Conservation (phyloP, 2,113 vertebrate genomes). For the Sus scrofa region T2T-Sscrofa CM000812.6:89804001-89804500, state of each 20-base stretch:
- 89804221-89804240: background rate
- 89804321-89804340: background rate
- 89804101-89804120: background rate
- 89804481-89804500: background rate
- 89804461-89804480: background rate
- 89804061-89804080: background rate
- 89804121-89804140: background rate
- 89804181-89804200: background rate
- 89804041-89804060: background rate
- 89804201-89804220: background rate
- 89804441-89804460: background rate
- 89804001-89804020: constrained; percentile 4
- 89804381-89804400: background rate
- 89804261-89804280: background rate
- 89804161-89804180: background rate
- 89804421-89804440: background rate
- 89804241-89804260: background rate
- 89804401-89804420: background rate
- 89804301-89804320: background rate
- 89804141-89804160: background rate
- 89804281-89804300: background rate
- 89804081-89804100: background rate
- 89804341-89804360: background rate
- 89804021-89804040: background rate
- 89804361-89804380: background rate